phyloP scores from a whole-genome alignment of 2,113 vertebrate genomes.

The Onychostruthus taczanowskii region DNA sequence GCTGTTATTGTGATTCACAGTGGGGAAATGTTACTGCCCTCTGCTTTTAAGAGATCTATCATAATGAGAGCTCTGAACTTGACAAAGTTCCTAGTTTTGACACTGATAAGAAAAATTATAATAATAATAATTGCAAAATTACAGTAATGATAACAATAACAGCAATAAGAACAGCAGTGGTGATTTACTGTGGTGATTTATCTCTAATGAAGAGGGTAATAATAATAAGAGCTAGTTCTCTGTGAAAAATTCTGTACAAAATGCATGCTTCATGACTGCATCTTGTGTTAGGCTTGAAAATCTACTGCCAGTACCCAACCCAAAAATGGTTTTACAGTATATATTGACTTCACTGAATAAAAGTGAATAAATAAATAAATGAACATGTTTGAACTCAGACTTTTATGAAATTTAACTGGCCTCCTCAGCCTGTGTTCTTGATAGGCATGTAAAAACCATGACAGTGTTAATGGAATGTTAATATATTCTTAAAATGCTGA shows the following conservation, averaged over 20 bases:
- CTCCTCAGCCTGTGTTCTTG: constrained; percentile 12
- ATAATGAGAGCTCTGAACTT: neutral
- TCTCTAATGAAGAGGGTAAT: constrained; percentile 12
- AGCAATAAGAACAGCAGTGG: neutral
- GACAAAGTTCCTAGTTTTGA: neutral
- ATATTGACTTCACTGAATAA: neutral
- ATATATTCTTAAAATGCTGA: constrained; percentile 57
- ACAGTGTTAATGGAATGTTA: constrained; percentile 68
- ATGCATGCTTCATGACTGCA: neutral
- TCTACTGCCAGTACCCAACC: neutral
- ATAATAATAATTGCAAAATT: constrained; percentile 5
- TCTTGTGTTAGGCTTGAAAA: constrained; percentile 5
- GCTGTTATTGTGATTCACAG: neutral
- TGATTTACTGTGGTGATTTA: constrained; percentile 30
- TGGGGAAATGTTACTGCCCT: neutral
- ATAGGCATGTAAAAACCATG: constrained; percentile 18
- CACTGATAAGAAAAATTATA: constrained; percentile 5
- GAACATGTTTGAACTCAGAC: constrained; percentile 43
- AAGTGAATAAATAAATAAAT: constrained; percentile 40
- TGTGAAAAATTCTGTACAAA: neutral
- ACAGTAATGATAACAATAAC: constrained; percentile 27
- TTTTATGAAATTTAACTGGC: constrained; percentile 49
- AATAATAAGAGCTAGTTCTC: neutral
- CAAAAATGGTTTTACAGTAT: neutral
- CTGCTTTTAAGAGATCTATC: neutral